A percentile compares a stretch with the other conserved stretches of the same genome.
These are phyloP conservation scores for Drosophila mettleri DNA, from an alignment of 2,888 invertebrate species.

Conservation along the genomic window DNA sequence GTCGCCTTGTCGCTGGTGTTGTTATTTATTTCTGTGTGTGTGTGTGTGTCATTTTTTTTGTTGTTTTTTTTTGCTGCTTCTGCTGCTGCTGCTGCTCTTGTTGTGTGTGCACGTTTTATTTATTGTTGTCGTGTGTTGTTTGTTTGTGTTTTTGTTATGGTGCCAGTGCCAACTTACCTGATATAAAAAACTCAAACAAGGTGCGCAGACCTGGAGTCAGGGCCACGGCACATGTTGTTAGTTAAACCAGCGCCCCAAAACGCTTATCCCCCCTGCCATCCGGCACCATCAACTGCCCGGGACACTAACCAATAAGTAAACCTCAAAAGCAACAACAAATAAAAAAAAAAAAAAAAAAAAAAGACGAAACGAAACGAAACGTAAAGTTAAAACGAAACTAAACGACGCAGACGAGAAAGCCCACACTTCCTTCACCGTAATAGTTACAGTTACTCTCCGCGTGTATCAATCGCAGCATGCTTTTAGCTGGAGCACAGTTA, in stretches of 20 bases:
- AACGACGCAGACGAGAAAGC: conserved; percentile 15
- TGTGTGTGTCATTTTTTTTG: conserved; percentile 9
- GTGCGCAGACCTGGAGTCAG: conserved; percentile 51
- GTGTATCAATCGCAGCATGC: conserved; percentile 42
- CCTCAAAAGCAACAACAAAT: conserved; percentile 11
- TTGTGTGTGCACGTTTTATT: conserved; percentile 67
- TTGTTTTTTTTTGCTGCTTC: conserved; percentile 23
- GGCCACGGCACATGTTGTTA: conserved; percentile 45
- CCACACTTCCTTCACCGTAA: conserved; percentile 27
- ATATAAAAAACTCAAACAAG: conserved; percentile 68
- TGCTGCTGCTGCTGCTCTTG: conserved; percentile 37
- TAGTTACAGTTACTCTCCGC: conserved; percentile 28
- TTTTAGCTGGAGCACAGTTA: conserved; percentile 28
- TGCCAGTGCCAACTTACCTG: conserved; percentile 62
- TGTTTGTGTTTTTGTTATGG: conserved; percentile 60
- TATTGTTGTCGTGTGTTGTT: conserved; percentile 62
- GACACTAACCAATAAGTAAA: conserved; percentile 55
- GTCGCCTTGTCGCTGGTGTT: conserved; percentile 49
- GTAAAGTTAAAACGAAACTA: conserved; percentile 12
- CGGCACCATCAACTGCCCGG: conserved; percentile 24
- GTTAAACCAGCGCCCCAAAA: conserved; percentile 43
- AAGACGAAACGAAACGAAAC: conserved; percentile 1
- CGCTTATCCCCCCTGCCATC: conserved; percentile 2
- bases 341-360: conserved; percentile 1
- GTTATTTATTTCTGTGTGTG: conserved; percentile 28